Base-by-base conservation (phyloP, 2,113 vertebrate genomes). In the Hemiprocne comata region DNA sequence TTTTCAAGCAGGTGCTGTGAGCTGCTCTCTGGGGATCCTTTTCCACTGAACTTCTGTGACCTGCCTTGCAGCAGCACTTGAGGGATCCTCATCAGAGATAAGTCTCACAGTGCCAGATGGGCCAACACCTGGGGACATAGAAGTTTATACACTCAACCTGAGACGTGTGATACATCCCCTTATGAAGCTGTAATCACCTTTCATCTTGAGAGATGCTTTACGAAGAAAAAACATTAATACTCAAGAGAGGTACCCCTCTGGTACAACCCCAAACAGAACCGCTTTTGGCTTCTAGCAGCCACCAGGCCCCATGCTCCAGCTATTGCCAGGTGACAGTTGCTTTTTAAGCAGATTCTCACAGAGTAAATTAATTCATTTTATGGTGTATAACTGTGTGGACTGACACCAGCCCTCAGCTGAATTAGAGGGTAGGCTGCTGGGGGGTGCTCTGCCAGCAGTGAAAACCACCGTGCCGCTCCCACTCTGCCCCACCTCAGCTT, bases 321-420 rank as follows among this genome's bases (percentile, higher is more conserved):
- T 44, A 75, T 28, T 29, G 44, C 42, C 66, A 46, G 77, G 65
- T 77, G 65, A 77, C 2, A 0, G 42, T 0, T 66, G 71, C 90
- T 87, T 89, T 95, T 81, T 51, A 85, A 75, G 89, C 4, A 14
- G 50, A 36, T 69, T 67, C 70, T 81, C 62, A 12, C 0, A 51
- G 80, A 91, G 29, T 42, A 67, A 18, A 48, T 78, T 60, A 61
- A 53, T 76, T 93, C 58, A 66, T 40, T 71, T 53, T 11, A 54
- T 0, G 26, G 36, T 36, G 51, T 0, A 0, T 17, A 17, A 34
- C 44, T 7, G 34, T 1, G 2, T 3, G 36, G 61, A 23, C 0
- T 4, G 62, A 44, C 70, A 34, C 58, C 53, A 36, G 85, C 48
- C 53, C 53, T 11, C 29, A 11, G 64, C 36, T 25, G 60, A n/a